Evolutionary conservation across 1,140 invertebrate species (phyloP).

Genomic region (Chlorops oryzae): DNA sequence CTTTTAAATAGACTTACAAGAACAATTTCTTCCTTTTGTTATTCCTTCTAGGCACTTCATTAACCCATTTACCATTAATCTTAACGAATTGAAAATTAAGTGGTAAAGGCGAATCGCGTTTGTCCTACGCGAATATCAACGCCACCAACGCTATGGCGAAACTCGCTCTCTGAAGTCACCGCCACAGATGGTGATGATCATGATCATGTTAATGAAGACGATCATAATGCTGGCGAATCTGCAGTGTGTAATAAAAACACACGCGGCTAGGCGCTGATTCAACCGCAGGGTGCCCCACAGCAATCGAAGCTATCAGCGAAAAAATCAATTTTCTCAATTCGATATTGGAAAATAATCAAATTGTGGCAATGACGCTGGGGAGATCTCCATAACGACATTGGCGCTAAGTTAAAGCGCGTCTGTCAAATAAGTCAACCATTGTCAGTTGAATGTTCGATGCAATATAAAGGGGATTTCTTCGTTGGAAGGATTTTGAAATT

Average conservation of each 20-base stretch:
- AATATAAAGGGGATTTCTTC: too few species aligned
- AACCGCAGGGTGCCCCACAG: slow-evolving; percentile 4
- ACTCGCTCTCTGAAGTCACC: too few species aligned
- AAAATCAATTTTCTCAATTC: slow-evolving; percentile 12
- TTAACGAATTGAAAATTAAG: slow-evolving; percentile 12
- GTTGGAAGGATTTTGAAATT: too few species aligned
- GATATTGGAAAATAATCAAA: slow-evolving; percentile 15
- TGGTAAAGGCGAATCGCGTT: slow-evolving; percentile 12
- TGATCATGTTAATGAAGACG: too few species aligned
- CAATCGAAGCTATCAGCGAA: background rate
- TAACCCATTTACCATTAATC: too few species aligned
- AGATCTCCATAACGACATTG: too few species aligned
- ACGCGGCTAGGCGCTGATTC: background rate
- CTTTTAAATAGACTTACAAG: too few species aligned
- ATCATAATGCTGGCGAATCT: too few species aligned
- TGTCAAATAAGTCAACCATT: slow-evolving; percentile 13
- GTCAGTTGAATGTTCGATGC: background rate
- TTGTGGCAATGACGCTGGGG: too few species aligned
- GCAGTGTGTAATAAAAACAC: background rate
- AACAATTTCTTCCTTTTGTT: too few species aligned
- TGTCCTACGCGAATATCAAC: background rate
- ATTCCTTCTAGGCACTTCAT: too few species aligned
- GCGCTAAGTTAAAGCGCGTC: slow-evolving; percentile 13
- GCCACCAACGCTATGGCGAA: background rate
- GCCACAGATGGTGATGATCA: too few species aligned